Percentiles rank a stretch among this genome's conserved stretches.
phyloP scores from a whole-genome alignment of 2,113 vertebrate genomes.

The Ginglymostoma cirratum region DNA sequence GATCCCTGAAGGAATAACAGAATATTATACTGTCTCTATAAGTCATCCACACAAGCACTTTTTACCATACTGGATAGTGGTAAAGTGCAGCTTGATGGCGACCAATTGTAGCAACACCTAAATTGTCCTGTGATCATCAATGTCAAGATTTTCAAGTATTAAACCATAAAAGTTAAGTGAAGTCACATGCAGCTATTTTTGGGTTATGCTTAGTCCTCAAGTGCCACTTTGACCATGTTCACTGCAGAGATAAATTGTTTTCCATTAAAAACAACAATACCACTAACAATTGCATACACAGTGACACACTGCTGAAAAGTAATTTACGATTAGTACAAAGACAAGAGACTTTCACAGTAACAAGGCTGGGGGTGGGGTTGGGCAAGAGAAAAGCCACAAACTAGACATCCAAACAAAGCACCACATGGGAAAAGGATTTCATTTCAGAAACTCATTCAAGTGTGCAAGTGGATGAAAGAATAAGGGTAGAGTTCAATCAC shows the following conservation, averaged over 20 bases:
- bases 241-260: neutral
- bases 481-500: neutral
- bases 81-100: neutral
- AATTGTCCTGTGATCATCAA: neutral
- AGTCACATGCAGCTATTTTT: neutral
- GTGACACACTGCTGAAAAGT: neutral
- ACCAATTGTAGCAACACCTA: neutral
- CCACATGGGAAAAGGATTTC: neutral
- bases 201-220: neutral
- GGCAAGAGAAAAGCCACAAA: neutral
- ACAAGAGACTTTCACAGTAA: neutral
- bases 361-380: neutral
- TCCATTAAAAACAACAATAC: neutral
- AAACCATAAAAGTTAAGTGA: neutral
- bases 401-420: neutral
- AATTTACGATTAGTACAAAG: neutral
- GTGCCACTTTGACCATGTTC: neutral
- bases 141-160: neutral
- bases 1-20: neutral
- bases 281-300: neutral
- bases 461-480: neutral
- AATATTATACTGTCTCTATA: neutral
- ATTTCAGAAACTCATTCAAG: slow-evolving; percentile 14
- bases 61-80: neutral
- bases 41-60: neutral